These are phyloP conservation scores for Eilema griseolum DNA, from an alignment of 2,888 invertebrate genomes.

Conservation along the genomic window DNA sequence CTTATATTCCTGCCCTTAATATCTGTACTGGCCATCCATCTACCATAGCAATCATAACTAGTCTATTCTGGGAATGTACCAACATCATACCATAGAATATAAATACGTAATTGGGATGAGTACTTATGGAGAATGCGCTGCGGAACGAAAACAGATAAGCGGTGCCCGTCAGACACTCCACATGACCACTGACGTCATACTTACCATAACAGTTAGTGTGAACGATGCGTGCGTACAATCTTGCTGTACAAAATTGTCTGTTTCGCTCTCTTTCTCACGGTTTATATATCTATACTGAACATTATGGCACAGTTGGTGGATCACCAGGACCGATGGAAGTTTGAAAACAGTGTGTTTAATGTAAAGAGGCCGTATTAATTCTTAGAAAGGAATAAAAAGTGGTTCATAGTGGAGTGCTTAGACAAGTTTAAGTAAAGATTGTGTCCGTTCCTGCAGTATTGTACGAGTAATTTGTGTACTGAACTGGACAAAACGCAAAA, in stretches of 20 bases:
- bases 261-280: constrained; percentile 1
- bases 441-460: not conserved
- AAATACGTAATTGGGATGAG: constrained; percentile 62
- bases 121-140: constrained; percentile 64
- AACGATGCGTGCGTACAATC: constrained; percentile 9
- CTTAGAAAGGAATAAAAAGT: not conserved
- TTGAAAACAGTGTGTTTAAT: not conserved
- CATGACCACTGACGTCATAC: constrained; percentile 67
- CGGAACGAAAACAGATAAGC: constrained; percentile 75
- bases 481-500: not conserved
- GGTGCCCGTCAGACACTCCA: constrained; percentile 53
- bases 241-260: constrained; percentile 11
- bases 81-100: constrained; percentile 40
- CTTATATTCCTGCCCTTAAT: not conserved
- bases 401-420: not conserved
- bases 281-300: not conserved
- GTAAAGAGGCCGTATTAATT: not conserved
- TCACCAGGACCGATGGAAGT: not conserved
- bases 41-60: not conserved
- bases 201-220: constrained; percentile 19
- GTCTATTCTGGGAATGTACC: not conserved
- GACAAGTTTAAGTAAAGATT: not conserved
- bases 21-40: not conserved
- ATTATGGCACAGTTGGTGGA: not conserved
- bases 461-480: not conserved